Evolutionary conservation across 2,113 vertebrate genomes (phyloP), one percentile per base, ranked within the genome.

Genomic region (Pipa parva): DNA sequence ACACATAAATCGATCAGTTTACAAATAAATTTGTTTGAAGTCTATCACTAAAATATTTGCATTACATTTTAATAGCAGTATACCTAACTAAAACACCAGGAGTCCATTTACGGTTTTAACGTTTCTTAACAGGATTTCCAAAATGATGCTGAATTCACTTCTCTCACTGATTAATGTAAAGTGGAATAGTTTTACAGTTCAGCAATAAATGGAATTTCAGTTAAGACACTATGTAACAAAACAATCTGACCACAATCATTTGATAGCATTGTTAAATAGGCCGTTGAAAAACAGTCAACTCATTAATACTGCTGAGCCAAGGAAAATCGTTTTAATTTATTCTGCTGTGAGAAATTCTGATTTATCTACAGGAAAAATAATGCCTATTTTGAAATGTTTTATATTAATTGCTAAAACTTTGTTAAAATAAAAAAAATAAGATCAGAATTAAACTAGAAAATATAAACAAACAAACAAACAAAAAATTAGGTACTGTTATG

Each of bases 1-100:
- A 7, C 2, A 7, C 10, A 13, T 36, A 36, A 13, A 36, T 9
- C 33, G 10, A 3, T 13, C 6, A 6, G 28, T 22, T 26, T 46
- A 7, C 39, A 61, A 61, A 46, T 63, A 27, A 49, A 24, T 62
- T 42, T 50, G n/a, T 49, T 21, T 63, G 7, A 50, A 63, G 21
- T 26, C 15, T 36, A 52, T 45, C 15, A 21, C 12, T 24, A 24
- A 52, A 33, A 37, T 24, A 52, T 36, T 36, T 36, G 33, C 33
- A 63, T 25, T 26, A 10, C 11, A 18, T 18, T 61, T 45, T 63
- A 29, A 31, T 24, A 13, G 27, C 22, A 36, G 37, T 24, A 18
- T 24, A 36, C 36, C 20, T 13, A 21, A 11, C 17, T 39, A 3
- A 56, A 39, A 39, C 12, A 13, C 52, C 20, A n/a, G n/a, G n/a